Evolutionary conservation across 2,888 invertebrate genomes (phyloP), one percentile per base, ranked within the genome.

Genomic region (Zaprionus obscuricornis): DNA sequence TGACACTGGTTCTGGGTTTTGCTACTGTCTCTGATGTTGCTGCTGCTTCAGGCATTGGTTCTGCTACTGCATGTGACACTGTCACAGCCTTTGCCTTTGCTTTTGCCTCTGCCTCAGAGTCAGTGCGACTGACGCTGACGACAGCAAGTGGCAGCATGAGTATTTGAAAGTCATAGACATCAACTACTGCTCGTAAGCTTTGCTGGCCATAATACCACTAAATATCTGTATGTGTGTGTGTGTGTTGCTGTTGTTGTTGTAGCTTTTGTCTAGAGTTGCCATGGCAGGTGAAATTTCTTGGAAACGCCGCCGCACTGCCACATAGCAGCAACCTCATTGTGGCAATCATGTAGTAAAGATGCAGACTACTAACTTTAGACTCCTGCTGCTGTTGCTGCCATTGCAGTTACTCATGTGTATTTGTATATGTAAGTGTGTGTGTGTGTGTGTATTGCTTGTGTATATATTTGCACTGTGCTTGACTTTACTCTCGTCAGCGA

Each of bases 221-320:
- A 59, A 69, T 55, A 74, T 59, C 24, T 34, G 27, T 46, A 55
- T n/a, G n/a, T 13, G 4, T 17, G 13, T 29, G 16, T 24, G 42
- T 49, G 11, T 7, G 26, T 34, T 27, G n/a, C n/a, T n/a, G n/a
- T 45, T 18, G 13, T 11, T n/a, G n/a, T n/a, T n/a, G 34, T 50
- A 40, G 64, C 54, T 39, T 60, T 60, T 55, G 65, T 66, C 60
- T 60, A 56, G 57, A 58, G 64, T 52, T 70, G 67, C 63, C 57
- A 52, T 51, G 69, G 60, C 69, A 86, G 82, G 86, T 86, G 85
- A 58, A 84, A 77, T 86, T 84, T 84, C 85, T 83, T 81, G 82
- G 77, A 77, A 84, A 69, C 71, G 55, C 65, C 79, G 37, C 64
- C n/a, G n/a, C n/a, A n/a, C n/a, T 67, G 27, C 22, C n/a, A 16